These are phyloP conservation scores for Borostomias antarcticus DNA, from an alignment of 2,797 vertebrate genomes.

Conservation along the genomic window DNA sequence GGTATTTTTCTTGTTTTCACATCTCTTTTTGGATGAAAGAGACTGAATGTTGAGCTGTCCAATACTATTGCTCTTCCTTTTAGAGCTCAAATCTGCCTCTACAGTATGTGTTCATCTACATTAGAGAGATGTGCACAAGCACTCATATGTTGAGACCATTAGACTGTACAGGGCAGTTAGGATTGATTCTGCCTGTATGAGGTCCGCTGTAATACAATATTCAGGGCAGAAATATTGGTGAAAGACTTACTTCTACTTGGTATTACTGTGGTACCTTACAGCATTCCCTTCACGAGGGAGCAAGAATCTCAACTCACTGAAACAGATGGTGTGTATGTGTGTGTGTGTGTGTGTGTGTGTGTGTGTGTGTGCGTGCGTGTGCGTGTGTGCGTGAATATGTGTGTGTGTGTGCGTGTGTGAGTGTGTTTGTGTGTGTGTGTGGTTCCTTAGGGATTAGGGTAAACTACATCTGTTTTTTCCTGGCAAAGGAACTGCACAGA, in stretches of 20 bases:
- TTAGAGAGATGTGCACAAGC: background rate
- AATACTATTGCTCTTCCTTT: background rate
- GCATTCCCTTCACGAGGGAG: too few species aligned
- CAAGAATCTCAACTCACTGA: too few species aligned
- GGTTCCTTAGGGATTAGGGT: background rate
- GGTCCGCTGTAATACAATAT: too few species aligned
- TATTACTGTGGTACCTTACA: too few species aligned
- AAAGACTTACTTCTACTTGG: too few species aligned
- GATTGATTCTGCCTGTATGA: too few species aligned
- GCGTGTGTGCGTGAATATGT: background rate
- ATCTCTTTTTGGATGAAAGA: background rate
- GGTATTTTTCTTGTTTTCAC: background rate
- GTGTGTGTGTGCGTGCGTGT: background rate
- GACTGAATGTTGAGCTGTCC: background rate
- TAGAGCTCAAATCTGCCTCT: constrained; percentile 5
- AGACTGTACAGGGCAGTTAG: too few species aligned
- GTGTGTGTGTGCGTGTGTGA: background rate
- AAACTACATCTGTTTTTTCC: constrained; percentile 4
- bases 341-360: constrained; percentile 7
- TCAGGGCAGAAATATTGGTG: too few species aligned
- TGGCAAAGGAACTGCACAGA: background rate
- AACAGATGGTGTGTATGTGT: too few species aligned
- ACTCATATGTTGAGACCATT: background rate
- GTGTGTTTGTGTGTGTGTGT: constrained; percentile 6
- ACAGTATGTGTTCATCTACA: background rate